Evolutionary conservation across 2,113 vertebrate genomes (phyloP), one percentile per base, ranked within the genome.

Genomic region (Psettodes erumei): DNA sequence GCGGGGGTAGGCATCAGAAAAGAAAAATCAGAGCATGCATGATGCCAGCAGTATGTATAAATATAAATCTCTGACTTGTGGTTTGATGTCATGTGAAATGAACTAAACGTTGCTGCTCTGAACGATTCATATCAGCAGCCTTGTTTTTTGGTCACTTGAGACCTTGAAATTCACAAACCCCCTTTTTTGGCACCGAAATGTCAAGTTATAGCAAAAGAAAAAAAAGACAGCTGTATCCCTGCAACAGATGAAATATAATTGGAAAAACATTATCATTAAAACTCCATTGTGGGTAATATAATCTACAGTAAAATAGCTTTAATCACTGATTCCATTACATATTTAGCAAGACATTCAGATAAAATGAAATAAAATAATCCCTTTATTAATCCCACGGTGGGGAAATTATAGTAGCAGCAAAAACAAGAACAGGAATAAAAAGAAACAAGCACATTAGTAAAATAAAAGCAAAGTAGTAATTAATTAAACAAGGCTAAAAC

Each of bases 271-370:
- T 56, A 40, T 53, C 53, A 53, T 65, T 40, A 55, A 72, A 78
- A 79, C 62, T 71, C 13, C 30, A 59, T 35, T 66, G 71, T 38
- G 51, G 72, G 67, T 63, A 77, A 80, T 67, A 78, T 83, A 83
- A 72, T 53, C 40, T 51, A 58, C 56, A 62, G 64, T 58, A 59
- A 66, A 74, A 75, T n/a, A 64, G 67, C 73, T 79, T 68, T 64
- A 40, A 60, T 81, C 27, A 75, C 33, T 51, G 68, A 62, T 56
- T 70, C 62, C 54, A 40, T 32, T 59, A 65, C 40, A 68, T 83
- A 47, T 77, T 80, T 23, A 64, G 48, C 13, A 40, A 69, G 47
- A 77, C 61, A 72, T 68, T 67, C 7, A 40, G 53, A n/a, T n/a
- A n/a, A n/a, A n/a, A n/a, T n/a, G n/a, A n/a, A n/a, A n/a, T n/a